Base-by-base conservation (phyloP, 2,113 vertebrate species). In the Galeopterus variegatus region DNA sequence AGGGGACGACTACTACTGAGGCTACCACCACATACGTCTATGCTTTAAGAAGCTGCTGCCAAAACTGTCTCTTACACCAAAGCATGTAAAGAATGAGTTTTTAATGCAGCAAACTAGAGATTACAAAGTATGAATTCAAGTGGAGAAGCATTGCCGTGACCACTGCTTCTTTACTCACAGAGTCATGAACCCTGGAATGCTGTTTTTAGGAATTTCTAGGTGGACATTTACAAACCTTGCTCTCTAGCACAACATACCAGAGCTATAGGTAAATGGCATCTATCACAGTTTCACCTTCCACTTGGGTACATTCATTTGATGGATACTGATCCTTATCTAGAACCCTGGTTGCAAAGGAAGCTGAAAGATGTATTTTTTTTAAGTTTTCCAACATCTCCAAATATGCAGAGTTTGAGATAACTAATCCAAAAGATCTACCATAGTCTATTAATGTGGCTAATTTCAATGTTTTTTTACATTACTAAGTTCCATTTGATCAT, bases 401-500 rank as follows among this genome's bases (percentile, higher is more conserved):
- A 52, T 75, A 60, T 28, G 21, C 15, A 48, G 10, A 88, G 21
- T 45, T 48, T 75, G 52, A 92, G 33, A 76, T 13, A 62, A 81
- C 45, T 87, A 79, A 79, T 50, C 45, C 24, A 93, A 88, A 75
- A 69, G 52, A 76, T 62, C 19, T 80, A 62, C 45, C 45, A 90
- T 28, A 86, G 75, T 31, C 48, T 11, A 58, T 83, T 84, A 80
- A 41, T 10, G 13, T 65, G 56, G 28, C 6, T 67, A 72, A 79
- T 77, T 92, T 82, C 21, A 52, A 24, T 23, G 26, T 95, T 83
- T 90, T 58, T 56, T 91, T 82, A 79, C 3, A 12, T 60, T 89
- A 73, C 45, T 90, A 88, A 92, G 60, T 82, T 82, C 50, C 21
- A 48, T 89, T 94, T 56, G 28, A 77, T 77, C 28, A 56, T 86